These are phyloP conservation scores for Hippoglossus stenolepis DNA, from an alignment of 2,113 vertebrate species.

Conservation along the genomic window DNA sequence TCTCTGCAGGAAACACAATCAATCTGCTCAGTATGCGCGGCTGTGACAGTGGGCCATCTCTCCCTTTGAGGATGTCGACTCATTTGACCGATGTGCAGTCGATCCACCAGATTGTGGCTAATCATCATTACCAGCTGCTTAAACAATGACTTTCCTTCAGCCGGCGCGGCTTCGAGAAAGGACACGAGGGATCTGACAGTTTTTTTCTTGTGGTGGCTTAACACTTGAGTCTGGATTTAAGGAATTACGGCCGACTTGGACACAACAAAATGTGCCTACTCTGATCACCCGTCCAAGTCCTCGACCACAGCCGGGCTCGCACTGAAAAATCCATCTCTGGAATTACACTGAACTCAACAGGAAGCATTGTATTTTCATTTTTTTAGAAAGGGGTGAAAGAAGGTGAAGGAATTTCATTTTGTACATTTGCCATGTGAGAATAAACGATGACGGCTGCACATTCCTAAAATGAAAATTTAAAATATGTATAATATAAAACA, in stretches of 20 bases:
- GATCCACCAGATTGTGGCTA: slow-evolving; percentile 82
- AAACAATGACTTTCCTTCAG: slow-evolving; percentile 83
- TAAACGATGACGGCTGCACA: slow-evolving; percentile 42
- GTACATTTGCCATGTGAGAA: not conserved
- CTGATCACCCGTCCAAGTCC: slow-evolving; percentile 67
- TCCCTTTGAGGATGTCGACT: slow-evolving; percentile 77
- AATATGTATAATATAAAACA: slow-evolving; percentile 31
- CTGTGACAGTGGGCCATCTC: slow-evolving; percentile 66
- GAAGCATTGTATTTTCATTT: slow-evolving; percentile 13
- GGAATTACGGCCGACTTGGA: slow-evolving; percentile 75
- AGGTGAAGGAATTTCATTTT: slow-evolving; percentile 40
- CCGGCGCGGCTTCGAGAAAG: slow-evolving; percentile 77
- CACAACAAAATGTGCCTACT: slow-evolving; percentile 65
- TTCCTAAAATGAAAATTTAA: slow-evolving; percentile 16
- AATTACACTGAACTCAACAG: slow-evolving; percentile 24
- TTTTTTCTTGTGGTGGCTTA: slow-evolving; percentile 72
- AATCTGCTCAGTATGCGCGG: slow-evolving; percentile 74
- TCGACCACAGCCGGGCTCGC: slow-evolving; percentile 35
- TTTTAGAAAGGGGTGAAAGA: not conserved
- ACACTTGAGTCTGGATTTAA: slow-evolving; percentile 73
- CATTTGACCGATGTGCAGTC: slow-evolving; percentile 85
- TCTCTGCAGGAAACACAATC: slow-evolving; percentile 74
- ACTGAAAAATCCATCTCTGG: slow-evolving; percentile 29
- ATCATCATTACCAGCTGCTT: slow-evolving; percentile 78
- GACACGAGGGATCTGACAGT: slow-evolving; percentile 74